A percentile compares a stretch with the other conserved stretches of the same genome.
phyloP scores from a whole-genome alignment of 2,113 vertebrate species.

The Nansenia antarctica region DNA sequence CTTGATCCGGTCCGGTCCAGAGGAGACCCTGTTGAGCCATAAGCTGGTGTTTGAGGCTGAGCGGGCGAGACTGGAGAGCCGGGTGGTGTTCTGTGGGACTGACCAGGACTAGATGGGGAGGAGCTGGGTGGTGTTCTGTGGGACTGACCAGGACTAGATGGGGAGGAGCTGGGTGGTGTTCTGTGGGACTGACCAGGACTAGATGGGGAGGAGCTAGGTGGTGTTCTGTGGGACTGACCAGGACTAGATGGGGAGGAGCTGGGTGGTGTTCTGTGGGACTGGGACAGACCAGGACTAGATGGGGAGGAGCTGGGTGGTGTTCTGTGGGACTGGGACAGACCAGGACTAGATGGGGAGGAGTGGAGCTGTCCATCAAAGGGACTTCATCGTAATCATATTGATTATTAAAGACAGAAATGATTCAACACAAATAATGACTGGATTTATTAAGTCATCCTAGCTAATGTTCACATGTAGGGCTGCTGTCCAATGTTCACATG shows the following conservation, averaged over 20 bases:
- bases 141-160: constrained; percentile 4
- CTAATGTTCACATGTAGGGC: background rate
- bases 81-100: constrained; percentile 61
- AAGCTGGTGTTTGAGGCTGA: constrained; percentile 78
- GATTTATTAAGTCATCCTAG: background rate
- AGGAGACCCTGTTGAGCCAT: constrained; percentile 75
- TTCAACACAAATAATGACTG: background rate
- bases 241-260: constrained; percentile 42
- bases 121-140: constrained; percentile 67
- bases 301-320: constrained; percentile 68
- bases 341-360: background rate
- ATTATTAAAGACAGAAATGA: background rate
- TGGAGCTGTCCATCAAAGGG: no score
- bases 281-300: constrained; percentile 9
- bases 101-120: constrained; percentile 9
- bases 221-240: constrained; percentile 49
- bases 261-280: constrained; percentile 61
- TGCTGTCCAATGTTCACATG: background rate
- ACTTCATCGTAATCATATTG: background rate
- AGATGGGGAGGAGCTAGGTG: constrained; percentile 63
- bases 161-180: constrained; percentile 67
- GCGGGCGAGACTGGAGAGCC: constrained; percentile 68
- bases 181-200: constrained; percentile 34
- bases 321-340: constrained; percentile 39
- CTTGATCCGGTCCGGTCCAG: constrained; percentile 67